Base-by-base conservation (phyloP, 2,797 vertebrate species). In the Cynopterus sphinx region DNA sequence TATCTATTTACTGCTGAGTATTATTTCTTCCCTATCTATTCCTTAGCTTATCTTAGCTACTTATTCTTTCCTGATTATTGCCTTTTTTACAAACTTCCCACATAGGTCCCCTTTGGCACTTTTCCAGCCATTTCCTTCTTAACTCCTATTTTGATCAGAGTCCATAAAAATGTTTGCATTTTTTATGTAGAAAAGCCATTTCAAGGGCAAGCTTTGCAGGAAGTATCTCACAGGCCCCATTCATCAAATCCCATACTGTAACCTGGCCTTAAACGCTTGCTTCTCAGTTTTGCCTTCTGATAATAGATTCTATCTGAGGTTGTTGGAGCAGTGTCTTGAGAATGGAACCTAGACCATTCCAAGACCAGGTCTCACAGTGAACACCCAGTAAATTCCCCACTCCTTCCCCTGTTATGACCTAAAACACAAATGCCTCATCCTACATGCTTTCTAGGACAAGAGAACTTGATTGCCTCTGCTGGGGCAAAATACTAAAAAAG, bases 31-130 rank as follows among this genome's bases (percentile, higher is more conserved):
- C 21, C 59, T 90, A 63, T 33, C 93, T 71, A 92, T 0, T 1
- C 61, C 26, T 92, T 41, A 77, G 93, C 93, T 97, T 97, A 97
- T 97, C 97, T 98, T 96, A 98, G 93, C 28, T 94, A 17, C 22
- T 90, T 96, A 83, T 97, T 97, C 65, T 94, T 97, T 97, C 95
- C 94, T 90, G 61, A 94, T 90, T 53, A 31, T 84, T 84, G 49
- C 33, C 65, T 97, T 87, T 97, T 92, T 93, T 93, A 77, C 41
- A 70, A 51, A 59, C 67, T 94, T 98, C 94, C 94, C 87, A 92
- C 19, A 8, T 9, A 19, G 61, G n/a, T 87, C 41, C 87, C 96
- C 41, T 65, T 97, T 73, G 94, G 71, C 21, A 22, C 36, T 95
- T 96, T n/a, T 22, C 83, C n/a, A 95, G 39, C 36, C 33, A n/a